Conservation (phyloP, 92 coral and sea anemone species). For the Virgularia gustaviana region DNA sequence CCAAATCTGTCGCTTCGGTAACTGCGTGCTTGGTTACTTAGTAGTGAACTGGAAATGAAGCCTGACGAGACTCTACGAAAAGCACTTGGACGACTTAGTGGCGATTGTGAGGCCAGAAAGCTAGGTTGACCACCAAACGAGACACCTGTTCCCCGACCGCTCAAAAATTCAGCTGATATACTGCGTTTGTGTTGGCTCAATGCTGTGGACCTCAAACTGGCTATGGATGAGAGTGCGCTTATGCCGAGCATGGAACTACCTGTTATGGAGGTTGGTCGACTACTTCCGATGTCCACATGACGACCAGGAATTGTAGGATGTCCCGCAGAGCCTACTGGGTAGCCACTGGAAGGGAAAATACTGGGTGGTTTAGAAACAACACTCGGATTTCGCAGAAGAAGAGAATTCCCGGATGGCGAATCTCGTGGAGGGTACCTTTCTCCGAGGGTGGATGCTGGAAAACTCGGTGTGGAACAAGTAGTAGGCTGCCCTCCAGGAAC, state of each 20-base stretch:
- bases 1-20: too few species aligned
- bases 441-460: conserved; percentile 10
- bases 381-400: neutral
- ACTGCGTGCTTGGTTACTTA: too few species aligned
- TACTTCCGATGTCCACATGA: too few species aligned
- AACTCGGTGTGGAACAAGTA: neutral
- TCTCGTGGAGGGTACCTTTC: conserved; percentile 5
- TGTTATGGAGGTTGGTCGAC: neutral
- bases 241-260: too few species aligned
- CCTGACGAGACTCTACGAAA: neutral
- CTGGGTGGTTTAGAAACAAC: neutral
- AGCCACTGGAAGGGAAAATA: neutral
- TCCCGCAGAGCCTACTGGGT: neutral
- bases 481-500: conserved; percentile 1
- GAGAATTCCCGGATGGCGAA: neutral
- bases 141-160: conserved; percentile 6
- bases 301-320: neutral
- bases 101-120: neutral
- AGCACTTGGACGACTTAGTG: neutral
- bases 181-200: neutral
- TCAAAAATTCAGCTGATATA: neutral
- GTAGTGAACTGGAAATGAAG: too few species aligned
- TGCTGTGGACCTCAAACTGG: neutral
- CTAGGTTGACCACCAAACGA: conserved; percentile 14
- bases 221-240: neutral